Conservation (phyloP, 2,888 invertebrate species). For the Tinea trinotella region DNA sequence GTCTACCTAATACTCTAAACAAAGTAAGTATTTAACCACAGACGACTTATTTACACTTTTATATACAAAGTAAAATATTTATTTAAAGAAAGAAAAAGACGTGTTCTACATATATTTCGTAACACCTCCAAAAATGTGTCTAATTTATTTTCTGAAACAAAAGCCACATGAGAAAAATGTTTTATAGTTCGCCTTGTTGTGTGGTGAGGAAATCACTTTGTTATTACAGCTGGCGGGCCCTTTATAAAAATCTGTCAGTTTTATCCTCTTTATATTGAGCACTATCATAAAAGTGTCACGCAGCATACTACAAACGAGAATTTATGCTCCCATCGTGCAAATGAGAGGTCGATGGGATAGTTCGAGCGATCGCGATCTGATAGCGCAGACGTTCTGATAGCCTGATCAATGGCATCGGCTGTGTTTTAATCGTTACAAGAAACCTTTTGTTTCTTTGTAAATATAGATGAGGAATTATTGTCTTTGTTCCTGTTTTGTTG, state of each 20-base stretch:
- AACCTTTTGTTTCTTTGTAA: not conserved
- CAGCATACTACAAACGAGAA: conserved; percentile 59
- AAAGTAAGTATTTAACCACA: too few species aligned
- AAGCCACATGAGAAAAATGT: not conserved
- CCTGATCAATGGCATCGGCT: conserved; percentile 4
- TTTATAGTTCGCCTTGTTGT: conserved; percentile 27
- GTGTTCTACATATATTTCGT: not conserved
- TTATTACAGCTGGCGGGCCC: conserved; percentile 24
- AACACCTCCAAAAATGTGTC: not conserved
- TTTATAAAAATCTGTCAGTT: conserved; percentile 25
- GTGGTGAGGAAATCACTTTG: conserved; percentile 26
- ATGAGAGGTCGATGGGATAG: conserved; percentile 56
- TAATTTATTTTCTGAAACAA: conserved; percentile 12
- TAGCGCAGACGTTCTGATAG: conserved; percentile 11
- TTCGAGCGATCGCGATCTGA: conserved; percentile 34
- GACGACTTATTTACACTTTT: not conserved
- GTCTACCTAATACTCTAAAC: too few species aligned
- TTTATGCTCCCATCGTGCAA: conserved; percentile 58
- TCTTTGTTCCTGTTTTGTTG: not conserved
- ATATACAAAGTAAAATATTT: not conserved
- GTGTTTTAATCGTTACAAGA: conserved; percentile 5
- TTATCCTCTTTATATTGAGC: conserved; percentile 43
- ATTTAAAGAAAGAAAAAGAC: not conserved
- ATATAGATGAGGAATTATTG: not conserved
- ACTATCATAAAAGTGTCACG: conserved; percentile 67